A percentile compares a stretch with the other conserved stretches of the same genome.
Evolutionary conservation across 37 sponge, comb jelly and placozoan species (phyloP).

Genomic region (Oopsacas minuta): DNA sequence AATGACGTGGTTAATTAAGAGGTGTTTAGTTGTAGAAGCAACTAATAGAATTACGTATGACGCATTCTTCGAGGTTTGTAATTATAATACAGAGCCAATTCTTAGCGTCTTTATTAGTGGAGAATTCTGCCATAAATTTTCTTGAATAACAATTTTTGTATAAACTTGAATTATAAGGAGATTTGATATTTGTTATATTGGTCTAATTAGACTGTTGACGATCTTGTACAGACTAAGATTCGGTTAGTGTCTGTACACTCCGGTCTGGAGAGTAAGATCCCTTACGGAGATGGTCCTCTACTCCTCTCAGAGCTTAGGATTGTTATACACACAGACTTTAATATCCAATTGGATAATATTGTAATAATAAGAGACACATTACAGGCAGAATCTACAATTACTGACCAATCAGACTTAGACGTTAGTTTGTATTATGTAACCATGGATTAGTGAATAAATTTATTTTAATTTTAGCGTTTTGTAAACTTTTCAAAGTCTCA

Average conservation of each 20-base stretch:
- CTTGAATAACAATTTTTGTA: no score
- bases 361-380: neutral
- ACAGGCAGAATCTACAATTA: neutral
- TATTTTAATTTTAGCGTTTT: neutral
- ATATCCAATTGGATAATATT: neutral
- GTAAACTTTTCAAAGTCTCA: neutral
- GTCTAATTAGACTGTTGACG: neutral
- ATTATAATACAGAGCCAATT: neutral
- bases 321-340: neutral
- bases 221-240: constrained; percentile 6
- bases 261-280: neutral
- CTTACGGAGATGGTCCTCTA: neutral
- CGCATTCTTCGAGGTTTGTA: neutral
- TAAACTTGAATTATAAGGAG: neutral
- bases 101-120: neutral
- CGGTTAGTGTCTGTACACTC: constrained; percentile 5
- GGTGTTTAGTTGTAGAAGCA: neutral
- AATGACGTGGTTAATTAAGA: constrained; percentile 2
- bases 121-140: neutral
- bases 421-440: neutral
- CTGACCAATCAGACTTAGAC: neutral
- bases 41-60: neutral
- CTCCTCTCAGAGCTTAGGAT: neutral
- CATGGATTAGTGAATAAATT: neutral
- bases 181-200: neutral